Percentiles rank a stretch among this genome's conserved stretches.
Conservation (phyloP, 2,113 vertebrate genomes). For the Pavo muticus region DNA sequence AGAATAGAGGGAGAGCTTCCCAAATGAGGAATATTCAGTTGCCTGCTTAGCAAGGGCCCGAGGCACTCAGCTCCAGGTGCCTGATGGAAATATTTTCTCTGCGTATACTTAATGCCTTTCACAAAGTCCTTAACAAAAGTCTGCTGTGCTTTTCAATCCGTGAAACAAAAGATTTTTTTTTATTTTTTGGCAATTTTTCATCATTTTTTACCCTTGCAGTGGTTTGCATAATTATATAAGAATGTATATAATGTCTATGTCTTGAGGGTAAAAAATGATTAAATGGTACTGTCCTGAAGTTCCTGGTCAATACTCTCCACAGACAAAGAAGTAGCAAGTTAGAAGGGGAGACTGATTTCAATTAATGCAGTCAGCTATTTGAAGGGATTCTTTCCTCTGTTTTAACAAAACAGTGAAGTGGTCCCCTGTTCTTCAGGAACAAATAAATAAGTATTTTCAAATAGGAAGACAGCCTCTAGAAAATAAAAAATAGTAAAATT, state of each 20-base stretch:
- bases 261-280: neutral
- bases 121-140: neutral
- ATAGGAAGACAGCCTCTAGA: neutral
- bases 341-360: neutral
- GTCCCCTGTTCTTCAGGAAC: neutral
- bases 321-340: neutral
- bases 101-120: neutral
- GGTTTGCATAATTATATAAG: neutral
- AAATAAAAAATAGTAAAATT: neutral
- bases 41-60: constrained; percentile 1
- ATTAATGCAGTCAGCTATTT: neutral
- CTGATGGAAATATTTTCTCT: neutral
- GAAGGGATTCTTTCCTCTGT: neutral
- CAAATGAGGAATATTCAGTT: neutral
- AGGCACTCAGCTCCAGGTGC: neutral
- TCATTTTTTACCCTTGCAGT: neutral
- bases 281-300: neutral
- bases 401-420: neutral
- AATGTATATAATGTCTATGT: neutral
- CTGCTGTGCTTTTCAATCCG: neutral
- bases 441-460: neutral
- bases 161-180: neutral
- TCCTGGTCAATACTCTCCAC: neutral
- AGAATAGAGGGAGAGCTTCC: neutral
- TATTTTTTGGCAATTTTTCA: neutral